phyloP scores from a whole-genome alignment of 1,140 invertebrate species.

The Tachypleus tridentatus region DNA sequence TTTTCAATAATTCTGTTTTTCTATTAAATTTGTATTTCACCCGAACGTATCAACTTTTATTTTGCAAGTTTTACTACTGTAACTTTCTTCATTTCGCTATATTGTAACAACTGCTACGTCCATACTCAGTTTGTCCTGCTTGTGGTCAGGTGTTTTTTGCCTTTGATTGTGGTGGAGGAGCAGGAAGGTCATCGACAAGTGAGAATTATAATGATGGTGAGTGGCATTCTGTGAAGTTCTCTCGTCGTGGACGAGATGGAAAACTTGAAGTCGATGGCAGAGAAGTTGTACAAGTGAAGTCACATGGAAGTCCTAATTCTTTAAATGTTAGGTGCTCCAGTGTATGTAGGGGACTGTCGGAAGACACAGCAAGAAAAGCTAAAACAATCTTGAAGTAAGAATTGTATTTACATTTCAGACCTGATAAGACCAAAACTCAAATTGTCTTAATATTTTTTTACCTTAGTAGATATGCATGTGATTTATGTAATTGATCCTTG shows the following conservation, averaged over 20 bases:
- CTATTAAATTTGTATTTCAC: no score
- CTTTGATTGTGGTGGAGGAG: conserved; percentile 59
- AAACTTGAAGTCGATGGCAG: conserved; percentile 43
- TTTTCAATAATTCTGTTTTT: no score
- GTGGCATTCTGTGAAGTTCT: conserved; percentile 68
- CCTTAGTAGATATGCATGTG: no score
- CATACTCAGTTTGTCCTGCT: background rate
- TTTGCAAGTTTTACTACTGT: no score
- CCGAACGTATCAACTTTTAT: no score
- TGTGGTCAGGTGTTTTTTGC: conserved; percentile 47
- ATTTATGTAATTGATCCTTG: no score
- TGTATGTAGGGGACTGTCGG: conserved; percentile 63
- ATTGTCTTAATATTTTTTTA: background rate
- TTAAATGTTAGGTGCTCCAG: conserved; percentile 54
- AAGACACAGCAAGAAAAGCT: conserved; percentile 25
- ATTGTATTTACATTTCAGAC: conserved; percentile 1
- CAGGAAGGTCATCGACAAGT: conserved; percentile 42
- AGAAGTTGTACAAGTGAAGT: conserved; percentile 40
- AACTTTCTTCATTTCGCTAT: no score
- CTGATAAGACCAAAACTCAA: background rate
- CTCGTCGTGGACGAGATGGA: conserved; percentile 31
- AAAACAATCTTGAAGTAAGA: conserved; percentile 27
- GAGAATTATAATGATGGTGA: conserved; percentile 59
- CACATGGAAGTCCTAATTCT: conserved; percentile 40
- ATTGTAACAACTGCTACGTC: no score